Conservation (phyloP, 2,113 vertebrate genomes). For the Macaca mulatta region DNA sequence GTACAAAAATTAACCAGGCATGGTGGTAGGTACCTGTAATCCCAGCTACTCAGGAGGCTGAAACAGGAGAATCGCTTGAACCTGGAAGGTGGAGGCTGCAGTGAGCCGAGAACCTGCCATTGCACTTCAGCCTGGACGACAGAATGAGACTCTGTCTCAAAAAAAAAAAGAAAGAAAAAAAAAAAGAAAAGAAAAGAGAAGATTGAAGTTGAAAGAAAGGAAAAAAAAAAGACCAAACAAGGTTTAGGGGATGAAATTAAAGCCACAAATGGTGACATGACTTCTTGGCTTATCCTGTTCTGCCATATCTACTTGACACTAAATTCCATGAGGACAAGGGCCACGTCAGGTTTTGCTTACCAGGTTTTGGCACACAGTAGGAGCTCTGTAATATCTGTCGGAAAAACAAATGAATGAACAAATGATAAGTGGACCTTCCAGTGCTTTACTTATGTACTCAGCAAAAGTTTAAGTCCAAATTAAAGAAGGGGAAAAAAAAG, state of each 20-base stretch:
- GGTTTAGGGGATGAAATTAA: not conserved
- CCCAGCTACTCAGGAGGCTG: not conserved
- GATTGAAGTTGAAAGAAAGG: not conserved
- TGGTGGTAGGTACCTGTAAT: not conserved
- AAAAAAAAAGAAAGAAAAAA: not conserved
- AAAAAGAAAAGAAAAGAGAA: not conserved
- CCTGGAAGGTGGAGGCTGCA: not conserved
- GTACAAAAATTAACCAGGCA: not conserved
- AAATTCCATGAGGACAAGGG: not conserved
- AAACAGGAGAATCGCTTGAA: not conserved
- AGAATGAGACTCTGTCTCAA: not conserved
- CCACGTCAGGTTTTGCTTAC: not conserved
- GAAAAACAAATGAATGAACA: not conserved
- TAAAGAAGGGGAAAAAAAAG: not conserved
- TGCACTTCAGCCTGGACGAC: not conserved
- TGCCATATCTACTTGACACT: not conserved
- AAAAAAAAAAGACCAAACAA: not conserved
- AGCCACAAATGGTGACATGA: not conserved
- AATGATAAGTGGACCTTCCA: not conserved
- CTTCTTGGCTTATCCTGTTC: not conserved
- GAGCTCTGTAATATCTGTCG: not conserved
- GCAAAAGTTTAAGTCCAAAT: constrained; percentile 22
- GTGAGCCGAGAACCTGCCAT: not conserved
- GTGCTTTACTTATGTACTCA: not conserved
- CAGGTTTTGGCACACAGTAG: not conserved